Base-by-base conservation (phyloP, 2,797 vertebrate species). In the Tympanoctomys barrerae region DNA sequence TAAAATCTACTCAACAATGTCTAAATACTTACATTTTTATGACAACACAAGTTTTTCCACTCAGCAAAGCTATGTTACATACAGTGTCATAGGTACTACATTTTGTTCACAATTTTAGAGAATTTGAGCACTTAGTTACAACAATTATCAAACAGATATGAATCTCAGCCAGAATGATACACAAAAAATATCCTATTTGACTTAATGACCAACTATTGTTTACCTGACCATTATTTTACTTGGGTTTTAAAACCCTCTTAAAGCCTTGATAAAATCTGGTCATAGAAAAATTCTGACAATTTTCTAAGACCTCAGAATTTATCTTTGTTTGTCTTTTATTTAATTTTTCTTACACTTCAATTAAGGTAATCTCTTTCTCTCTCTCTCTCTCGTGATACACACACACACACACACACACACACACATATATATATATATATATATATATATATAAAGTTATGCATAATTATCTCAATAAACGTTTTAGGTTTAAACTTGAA, bases 131-230 rank as follows among this genome's bases (percentile, higher is more conserved):
- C n/a, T 87, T 87, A 89, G 33, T 57, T 70, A 14, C 57, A 66
- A 59, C 36, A 92, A 90, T 14, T 62, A 10, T 39, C 31, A 87
- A 70, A 62, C 46, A 49, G 12, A 24, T 12, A 49, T 85, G 18
- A 87, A 59, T 80, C 2, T 6, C 90, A 91, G 18, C 49, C 26
- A 31, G 85, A 61, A 68, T 85, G 10, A 57, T 42, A 39, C 36
- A 57, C 14, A n/a, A 93, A 85, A 5, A 13, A 89, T 71, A 83
- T 28, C 70, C 8, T 64, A 39, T 88, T 81, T 89, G 49, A 94
- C 49, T 94, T 92, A 95, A 92, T 84, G 16, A 79, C 1, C 12
- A 83, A 36, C 62, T 96, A 49, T 82, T 54, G 78, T 92, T 96
- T 91, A 90, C 39, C 9, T 86, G 9, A 39, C 1, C 59, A 79